A percentile compares a stretch with the other conserved stretches of the same genome.
phyloP scores from a whole-genome alignment of 2,888 invertebrate species.

The Taenaris catops region DNA sequence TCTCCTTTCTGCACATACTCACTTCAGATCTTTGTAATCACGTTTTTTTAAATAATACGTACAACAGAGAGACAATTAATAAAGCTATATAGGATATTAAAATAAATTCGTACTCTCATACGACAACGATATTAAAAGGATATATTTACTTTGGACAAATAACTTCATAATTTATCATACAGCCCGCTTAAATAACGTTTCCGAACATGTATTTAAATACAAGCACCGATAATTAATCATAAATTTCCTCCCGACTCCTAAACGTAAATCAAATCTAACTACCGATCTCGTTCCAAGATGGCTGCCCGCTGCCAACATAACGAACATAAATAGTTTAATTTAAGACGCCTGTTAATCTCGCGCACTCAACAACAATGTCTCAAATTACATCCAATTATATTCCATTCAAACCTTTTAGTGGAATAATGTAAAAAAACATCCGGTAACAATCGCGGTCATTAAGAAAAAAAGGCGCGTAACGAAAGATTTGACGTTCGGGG shows the following conservation, averaged over 20 bases:
- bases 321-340: constrained; percentile 56
- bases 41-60: too few relatives aligned
- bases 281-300: constrained; percentile 60
- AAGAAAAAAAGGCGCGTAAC: constrained; percentile 69
- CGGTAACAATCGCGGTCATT: constrained; percentile 70
- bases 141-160: constrained; percentile 21
- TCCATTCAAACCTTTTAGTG: constrained; percentile 71
- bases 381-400: constrained; percentile 78
- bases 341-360: constrained; percentile 58
- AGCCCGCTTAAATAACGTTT: constrained; percentile 24
- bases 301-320: constrained; percentile 54
- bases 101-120: too few relatives aligned
- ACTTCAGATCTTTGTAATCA: too few relatives aligned
- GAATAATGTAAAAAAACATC: constrained; percentile 54
- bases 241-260: constrained; percentile 39
- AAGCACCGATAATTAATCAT: constrained; percentile 54
- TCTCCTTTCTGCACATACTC: too few relatives aligned
- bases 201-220: constrained; percentile 23
- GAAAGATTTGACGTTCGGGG: constrained; percentile 60
- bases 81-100: too few relatives aligned
- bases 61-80: too few relatives aligned
- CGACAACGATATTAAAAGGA: too few relatives aligned
- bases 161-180: constrained; percentile 28
- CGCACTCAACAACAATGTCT: constrained; percentile 65
- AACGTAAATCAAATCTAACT: constrained; percentile 55